These are phyloP conservation scores for Sylvia atricapilla DNA, from an alignment of 2,113 vertebrate genomes.

Conservation along the genomic window DNA sequence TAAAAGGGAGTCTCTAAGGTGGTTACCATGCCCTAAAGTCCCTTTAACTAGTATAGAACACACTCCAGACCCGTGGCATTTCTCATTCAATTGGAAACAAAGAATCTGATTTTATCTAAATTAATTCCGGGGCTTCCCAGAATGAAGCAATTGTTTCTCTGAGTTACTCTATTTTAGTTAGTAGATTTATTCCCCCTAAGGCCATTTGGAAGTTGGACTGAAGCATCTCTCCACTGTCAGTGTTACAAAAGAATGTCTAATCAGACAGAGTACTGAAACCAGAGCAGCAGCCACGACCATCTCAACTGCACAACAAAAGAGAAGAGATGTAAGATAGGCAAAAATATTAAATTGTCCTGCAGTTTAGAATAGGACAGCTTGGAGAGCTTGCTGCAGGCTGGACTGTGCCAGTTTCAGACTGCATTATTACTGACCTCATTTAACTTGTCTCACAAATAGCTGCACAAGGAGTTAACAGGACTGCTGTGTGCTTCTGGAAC, in stretches of 20 bases:
- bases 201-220: slow-evolving; percentile 6
- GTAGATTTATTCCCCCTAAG: not conserved
- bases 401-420: not conserved
- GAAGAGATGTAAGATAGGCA: not conserved
- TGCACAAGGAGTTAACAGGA: not conserved
- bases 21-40: not conserved
- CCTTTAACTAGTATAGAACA: not conserved
- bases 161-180: slow-evolving; percentile 11
- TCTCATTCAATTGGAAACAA: slow-evolving; percentile 38
- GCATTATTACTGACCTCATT: not conserved
- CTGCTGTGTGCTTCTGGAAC: not conserved
- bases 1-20: not conserved
- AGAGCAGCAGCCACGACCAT: not conserved
- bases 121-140: slow-evolving; percentile 30
- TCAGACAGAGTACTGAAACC: not conserved
- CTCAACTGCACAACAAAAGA: not conserved
- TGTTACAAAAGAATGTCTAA: slow-evolving; percentile 24
- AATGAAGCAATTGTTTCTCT: slow-evolving; percentile 41
- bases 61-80: not conserved
- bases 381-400: not conserved
- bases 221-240: not conserved
- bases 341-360: not conserved
- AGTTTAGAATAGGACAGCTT: not conserved
- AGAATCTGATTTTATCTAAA: slow-evolving; percentile 51
- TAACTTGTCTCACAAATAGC: not conserved